Base-by-base conservation (phyloP, 1,140 invertebrate species). In the Planococcus citri region DNA sequence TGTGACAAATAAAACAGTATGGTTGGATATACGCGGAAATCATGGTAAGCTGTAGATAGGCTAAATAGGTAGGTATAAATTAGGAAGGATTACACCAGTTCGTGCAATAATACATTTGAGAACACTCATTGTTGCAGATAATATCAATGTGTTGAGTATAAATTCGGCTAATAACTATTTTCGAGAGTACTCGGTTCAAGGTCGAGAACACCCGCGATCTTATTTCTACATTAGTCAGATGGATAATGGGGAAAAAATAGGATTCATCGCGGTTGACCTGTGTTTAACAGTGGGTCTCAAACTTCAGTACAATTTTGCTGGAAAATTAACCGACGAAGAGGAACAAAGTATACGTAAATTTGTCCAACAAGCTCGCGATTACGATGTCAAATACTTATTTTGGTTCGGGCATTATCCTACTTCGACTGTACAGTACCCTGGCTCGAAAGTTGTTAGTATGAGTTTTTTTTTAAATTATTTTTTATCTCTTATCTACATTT, bases 321-420 rank as follows among this genome's bases (percentile, higher is more conserved):
- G 94, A 22, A 83, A 85, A 41, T 73, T 88, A 37, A 83, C 83
- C 75, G 80, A 84, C 73, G 78, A 79, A 27, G 88, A 87, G 78
- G 80, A 84, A 27, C 72, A 78, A 4, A 74, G 81, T 71, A 75
- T 91, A 25, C 74, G 81, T 70, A 73, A 77, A 24, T 79, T 88
- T 60, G 76, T 81, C 21, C 80, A 82, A 1, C 29, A 58, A 27
- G 41, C 72, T 1, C 37, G 68, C 12, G 41, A 41, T 67, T 20
- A 37, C 27, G 57, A 74, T 60, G 80, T 78, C 27, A 82, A 85
- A 76, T 85, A 86, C 73, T 87, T 87, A 17, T 80, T 94, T 71
- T 91, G 88, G 85, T 96, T 95, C 83, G 93, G 93, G 22, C 94
- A 97, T 78, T 96, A 95, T 81, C 93, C 94, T 12, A 94, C 92